Evolutionary conservation across 1,140 invertebrate species (phyloP).

Genomic region (Pemphigus obesinymphae): DNA sequence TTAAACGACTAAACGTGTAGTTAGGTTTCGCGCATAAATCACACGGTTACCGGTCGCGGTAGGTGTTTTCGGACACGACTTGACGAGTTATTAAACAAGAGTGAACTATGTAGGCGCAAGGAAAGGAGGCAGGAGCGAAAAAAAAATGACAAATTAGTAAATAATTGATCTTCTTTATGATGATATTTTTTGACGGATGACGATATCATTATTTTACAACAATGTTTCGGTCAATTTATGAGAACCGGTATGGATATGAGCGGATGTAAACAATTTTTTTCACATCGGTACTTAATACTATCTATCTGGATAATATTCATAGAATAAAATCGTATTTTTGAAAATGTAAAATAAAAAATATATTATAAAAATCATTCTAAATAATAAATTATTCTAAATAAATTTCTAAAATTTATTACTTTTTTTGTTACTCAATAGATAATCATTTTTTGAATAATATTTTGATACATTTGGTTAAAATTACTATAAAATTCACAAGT

Average conservation of each 20-base stretch:
- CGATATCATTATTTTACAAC: not conserved
- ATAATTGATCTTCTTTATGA: conserved; percentile 21
- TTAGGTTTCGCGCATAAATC: conserved; percentile 15
- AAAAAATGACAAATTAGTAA: conserved; percentile 25
- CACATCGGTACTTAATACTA: too few relatives aligned
- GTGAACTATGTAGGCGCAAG: too few relatives aligned
- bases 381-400: too few relatives aligned
- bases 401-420: too few relatives aligned
- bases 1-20: conserved; percentile 30
- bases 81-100: conserved; percentile 11
- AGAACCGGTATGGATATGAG: not conserved
- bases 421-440: too few relatives aligned
- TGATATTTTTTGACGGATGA: not conserved
- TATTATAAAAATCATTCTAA: too few relatives aligned
- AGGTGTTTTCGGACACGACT: conserved; percentile 2
- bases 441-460: too few relatives aligned
- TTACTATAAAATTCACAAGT: too few relatives aligned
- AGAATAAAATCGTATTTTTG: too few relatives aligned
- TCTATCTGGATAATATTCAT: too few relatives aligned
- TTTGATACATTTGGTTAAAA: not conserved
- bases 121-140: not conserved
- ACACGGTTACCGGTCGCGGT: not conserved
- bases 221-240: not conserved
- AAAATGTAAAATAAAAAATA: too few relatives aligned
- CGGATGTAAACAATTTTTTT: not conserved